Conservation (phyloP, 2,113 vertebrate species). For the Semicossyphus pulcher region DNA sequence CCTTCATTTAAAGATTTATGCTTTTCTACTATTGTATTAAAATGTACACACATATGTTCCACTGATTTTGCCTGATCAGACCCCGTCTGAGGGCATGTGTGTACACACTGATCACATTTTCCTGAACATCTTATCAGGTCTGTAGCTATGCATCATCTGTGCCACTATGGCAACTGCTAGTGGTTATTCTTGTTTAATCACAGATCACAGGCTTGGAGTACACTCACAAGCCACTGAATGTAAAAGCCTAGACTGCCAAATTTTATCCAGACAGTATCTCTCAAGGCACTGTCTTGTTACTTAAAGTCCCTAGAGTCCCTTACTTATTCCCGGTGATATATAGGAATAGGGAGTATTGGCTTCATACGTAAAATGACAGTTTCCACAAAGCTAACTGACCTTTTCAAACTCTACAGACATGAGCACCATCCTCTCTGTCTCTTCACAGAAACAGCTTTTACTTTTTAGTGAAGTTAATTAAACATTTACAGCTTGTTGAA, state of each 20-base stretch:
- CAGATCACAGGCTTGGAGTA: background rate
- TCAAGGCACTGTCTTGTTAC: background rate
- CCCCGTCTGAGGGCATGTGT: too few species aligned
- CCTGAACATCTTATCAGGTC: too few species aligned
- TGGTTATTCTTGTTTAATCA: background rate
- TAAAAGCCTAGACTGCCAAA: background rate
- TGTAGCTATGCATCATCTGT: background rate
- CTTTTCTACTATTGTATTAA: too few species aligned
- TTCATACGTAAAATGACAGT: background rate
- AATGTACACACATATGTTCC: too few species aligned
- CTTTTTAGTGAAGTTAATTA: background rate
- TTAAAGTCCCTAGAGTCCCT: background rate
- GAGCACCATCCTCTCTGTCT: background rate
- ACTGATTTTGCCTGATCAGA: too few species aligned
- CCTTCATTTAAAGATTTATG: too few species aligned
- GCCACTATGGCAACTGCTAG: background rate
- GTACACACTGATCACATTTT: too few species aligned
- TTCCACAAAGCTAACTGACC: background rate
- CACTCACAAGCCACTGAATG: background rate
- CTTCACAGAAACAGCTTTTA: conserved; percentile 1
- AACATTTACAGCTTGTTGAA: background rate
- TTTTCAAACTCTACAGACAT: conserved; percentile 1
- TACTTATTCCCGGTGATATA: background rate
- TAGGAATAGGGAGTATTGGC: background rate
- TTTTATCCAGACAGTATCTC: background rate